Conservation (phyloP, 2,888 invertebrate species). For the Patella pellucida region DNA sequence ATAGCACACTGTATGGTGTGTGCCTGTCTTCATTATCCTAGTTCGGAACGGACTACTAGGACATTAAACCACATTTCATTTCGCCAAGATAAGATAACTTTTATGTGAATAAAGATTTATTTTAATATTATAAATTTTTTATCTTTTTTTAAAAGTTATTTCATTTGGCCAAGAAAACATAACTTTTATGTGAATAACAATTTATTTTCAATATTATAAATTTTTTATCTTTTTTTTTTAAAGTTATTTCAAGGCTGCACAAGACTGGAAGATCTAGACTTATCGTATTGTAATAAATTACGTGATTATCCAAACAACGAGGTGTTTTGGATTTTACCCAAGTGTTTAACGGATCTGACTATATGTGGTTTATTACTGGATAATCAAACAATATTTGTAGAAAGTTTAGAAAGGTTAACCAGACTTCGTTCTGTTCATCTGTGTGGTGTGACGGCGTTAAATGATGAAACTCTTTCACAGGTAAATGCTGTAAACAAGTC, state of each 20-base stretch:
- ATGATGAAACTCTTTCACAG: conserved; percentile 58
- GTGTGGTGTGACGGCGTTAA: conserved; percentile 63
- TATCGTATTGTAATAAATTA: conserved; percentile 62
- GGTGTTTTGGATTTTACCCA: conserved; percentile 58
- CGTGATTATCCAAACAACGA: conserved; percentile 46
- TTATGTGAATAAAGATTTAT: too few relatives aligned
- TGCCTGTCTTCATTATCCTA: too few relatives aligned
- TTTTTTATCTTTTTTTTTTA: conserved; percentile 20
- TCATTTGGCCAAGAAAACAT: too few relatives aligned
- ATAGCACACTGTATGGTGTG: too few relatives aligned
- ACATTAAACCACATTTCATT: too few relatives aligned
- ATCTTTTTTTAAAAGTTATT: too few relatives aligned
- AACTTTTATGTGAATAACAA: too few relatives aligned
- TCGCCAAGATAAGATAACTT: too few relatives aligned
- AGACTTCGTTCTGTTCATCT: conserved; percentile 50
- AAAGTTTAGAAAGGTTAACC: conserved; percentile 52
- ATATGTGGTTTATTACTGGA: conserved; percentile 59
- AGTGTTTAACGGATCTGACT: conserved; percentile 53
- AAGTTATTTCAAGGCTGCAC: conserved; percentile 62
- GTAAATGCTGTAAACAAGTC: conserved; percentile 34
- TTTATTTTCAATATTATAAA: too few relatives aligned
- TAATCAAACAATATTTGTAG: conserved; percentile 56
- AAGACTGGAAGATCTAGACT: conserved; percentile 52
- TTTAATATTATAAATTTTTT: too few relatives aligned
- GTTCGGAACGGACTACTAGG: too few relatives aligned